Evolutionary conservation across 2,888 invertebrate species (phyloP).

Genomic region (Kryphioiulus occultus): DNA sequence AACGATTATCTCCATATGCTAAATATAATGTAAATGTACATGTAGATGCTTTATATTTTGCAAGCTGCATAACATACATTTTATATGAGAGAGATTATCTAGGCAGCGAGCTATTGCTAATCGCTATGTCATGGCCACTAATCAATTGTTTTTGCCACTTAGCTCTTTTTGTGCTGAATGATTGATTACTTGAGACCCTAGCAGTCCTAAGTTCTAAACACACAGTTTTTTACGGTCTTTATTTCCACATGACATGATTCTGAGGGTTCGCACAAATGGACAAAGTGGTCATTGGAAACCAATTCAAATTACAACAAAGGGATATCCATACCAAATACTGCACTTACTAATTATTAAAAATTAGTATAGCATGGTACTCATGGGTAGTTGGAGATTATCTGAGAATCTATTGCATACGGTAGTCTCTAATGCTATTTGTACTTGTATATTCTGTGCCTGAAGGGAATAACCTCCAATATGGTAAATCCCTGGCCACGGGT

Average conservation of each 20-base stretch:
- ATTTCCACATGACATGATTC: background rate
- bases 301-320: background rate
- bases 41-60: too few species aligned
- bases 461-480: slow-evolving; percentile 28
- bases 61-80: background rate
- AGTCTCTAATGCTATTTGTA: too few species aligned
- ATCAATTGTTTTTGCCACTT: slow-evolving; percentile 14
- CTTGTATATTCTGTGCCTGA: background rate
- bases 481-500: background rate
- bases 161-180: background rate
- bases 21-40: too few species aligned
- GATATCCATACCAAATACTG: background rate
- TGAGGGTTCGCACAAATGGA: background rate
- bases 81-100: background rate
- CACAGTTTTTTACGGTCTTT: background rate
- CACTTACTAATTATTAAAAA: background rate
- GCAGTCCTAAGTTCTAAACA: background rate
- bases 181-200: background rate
- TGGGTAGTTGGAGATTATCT: too few species aligned
- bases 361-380: too few species aligned
- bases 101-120: background rate
- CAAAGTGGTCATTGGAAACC: background rate
- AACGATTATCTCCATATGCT: too few species aligned
- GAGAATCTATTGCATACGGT: too few species aligned
- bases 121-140: background rate